Evolutionary conservation across 2,888 invertebrate species (phyloP).

Genomic region (Strigamia transsilvanica): DNA sequence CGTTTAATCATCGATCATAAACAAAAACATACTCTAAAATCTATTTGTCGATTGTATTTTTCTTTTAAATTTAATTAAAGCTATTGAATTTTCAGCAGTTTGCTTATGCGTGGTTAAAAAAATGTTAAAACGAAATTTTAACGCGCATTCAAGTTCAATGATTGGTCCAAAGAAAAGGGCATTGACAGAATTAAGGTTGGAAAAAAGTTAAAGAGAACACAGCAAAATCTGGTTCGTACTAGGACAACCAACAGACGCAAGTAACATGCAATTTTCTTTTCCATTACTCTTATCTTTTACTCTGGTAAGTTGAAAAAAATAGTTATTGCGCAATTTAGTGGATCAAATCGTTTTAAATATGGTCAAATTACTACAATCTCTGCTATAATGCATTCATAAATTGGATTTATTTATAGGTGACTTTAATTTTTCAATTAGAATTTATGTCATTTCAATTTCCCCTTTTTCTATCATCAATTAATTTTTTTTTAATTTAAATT

Average conservation of each 20-base stretch:
- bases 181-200: slow-evolving; percentile 4
- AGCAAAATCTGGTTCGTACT: not conserved
- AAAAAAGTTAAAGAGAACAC: not conserved
- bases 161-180: not conserved
- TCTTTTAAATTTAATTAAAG: too few species aligned
- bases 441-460: too few species aligned
- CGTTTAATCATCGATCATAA: too few species aligned
- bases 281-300: not conserved
- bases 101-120: not conserved
- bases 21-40: too few species aligned
- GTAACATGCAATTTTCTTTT: not conserved
- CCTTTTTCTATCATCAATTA: too few species aligned
- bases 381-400: not conserved
- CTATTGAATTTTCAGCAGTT: too few species aligned
- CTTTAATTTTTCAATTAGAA: not conserved
- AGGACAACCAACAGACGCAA: not conserved
- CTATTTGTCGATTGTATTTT: too few species aligned
- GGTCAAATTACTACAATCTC: too few species aligned
- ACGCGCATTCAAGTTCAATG: not conserved
- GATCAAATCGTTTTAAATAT: too few species aligned
- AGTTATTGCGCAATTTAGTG: too few species aligned
- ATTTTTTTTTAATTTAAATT: too few species aligned
- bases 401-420: not conserved
- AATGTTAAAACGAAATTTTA: not conserved
- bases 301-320: not conserved